Evolutionary conservation across 2,888 invertebrate species (phyloP).

Genomic region (Xestia xanthographa): DNA sequence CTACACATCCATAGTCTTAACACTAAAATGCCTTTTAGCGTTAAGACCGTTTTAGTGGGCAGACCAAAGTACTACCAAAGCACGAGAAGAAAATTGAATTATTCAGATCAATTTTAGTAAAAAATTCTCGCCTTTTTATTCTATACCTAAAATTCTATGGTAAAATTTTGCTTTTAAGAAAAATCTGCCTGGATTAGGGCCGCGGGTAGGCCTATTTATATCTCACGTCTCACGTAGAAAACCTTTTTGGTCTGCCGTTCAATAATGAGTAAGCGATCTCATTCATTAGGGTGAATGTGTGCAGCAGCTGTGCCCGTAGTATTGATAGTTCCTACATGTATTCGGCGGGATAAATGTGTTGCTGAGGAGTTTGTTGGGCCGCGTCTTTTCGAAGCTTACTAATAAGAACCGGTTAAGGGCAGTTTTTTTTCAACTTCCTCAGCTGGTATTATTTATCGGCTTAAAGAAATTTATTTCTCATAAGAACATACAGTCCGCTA

Average conservation of each 20-base stretch:
- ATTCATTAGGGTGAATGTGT: conserved; percentile 69
- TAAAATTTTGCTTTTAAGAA: background rate
- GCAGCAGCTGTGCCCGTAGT: conserved; percentile 61
- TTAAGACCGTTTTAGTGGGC: background rate
- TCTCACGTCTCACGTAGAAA: conserved; percentile 37
- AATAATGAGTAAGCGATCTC: conserved; percentile 60
- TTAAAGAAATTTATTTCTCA: too few species aligned
- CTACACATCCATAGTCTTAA: too few species aligned
- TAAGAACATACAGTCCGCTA: too few species aligned
- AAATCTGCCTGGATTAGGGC: conserved; percentile 5
- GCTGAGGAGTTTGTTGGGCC: background rate
- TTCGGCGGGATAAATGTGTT: conserved; percentile 17
- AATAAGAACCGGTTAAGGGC: background rate
- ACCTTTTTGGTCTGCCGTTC: conserved; percentile 39
- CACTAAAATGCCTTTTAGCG: background rate
- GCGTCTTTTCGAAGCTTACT: background rate
- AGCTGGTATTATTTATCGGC: background rate
- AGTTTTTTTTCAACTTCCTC: background rate
- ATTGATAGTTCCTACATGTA: conserved; percentile 29
- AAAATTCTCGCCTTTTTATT: background rate
- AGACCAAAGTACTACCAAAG: background rate
- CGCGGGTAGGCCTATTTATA: conserved; percentile 16
- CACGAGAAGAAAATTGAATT: conserved; percentile 1
- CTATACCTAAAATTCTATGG: background rate
- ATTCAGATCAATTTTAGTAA: conserved; percentile 6